Evolutionary conservation across 2,113 vertebrate species (phyloP).

Genomic region (Sylvia atricapilla): DNA sequence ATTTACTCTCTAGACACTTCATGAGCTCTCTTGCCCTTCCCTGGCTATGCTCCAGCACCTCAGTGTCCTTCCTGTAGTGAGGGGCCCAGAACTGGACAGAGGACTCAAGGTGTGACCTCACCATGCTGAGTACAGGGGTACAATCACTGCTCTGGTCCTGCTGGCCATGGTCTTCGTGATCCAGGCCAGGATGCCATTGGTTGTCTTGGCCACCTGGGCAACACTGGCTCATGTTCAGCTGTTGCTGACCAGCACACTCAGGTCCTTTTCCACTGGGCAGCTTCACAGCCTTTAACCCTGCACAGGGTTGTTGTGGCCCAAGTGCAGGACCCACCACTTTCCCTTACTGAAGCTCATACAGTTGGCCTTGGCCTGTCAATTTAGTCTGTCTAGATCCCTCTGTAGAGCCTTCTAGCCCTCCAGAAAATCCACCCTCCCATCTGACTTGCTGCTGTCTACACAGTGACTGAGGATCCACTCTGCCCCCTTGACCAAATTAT

Average conservation of each 20-base stretch:
- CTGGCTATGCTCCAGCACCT: not conserved
- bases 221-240: not conserved
- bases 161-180: not conserved
- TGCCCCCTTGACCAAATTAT: not conserved
- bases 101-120: not conserved
- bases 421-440: not conserved
- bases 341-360: not conserved
- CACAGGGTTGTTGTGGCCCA: not conserved
- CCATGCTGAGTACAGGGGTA: not conserved
- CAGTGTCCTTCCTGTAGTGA: not conserved
- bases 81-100: not conserved
- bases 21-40: not conserved
- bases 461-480: not conserved
- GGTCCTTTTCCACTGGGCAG: not conserved
- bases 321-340: not conserved
- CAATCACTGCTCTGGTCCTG: not conserved
- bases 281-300: not conserved
- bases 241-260: not conserved
- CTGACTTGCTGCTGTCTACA: not conserved
- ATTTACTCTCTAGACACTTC: not conserved
- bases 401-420: not conserved
- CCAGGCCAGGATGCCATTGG: not conserved
- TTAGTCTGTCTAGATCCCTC: not conserved
- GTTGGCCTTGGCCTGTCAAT: not conserved
- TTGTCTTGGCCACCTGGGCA: not conserved